phyloP scores from a whole-genome alignment of 1,140 invertebrate genomes.

The Cydia amplana region DNA sequence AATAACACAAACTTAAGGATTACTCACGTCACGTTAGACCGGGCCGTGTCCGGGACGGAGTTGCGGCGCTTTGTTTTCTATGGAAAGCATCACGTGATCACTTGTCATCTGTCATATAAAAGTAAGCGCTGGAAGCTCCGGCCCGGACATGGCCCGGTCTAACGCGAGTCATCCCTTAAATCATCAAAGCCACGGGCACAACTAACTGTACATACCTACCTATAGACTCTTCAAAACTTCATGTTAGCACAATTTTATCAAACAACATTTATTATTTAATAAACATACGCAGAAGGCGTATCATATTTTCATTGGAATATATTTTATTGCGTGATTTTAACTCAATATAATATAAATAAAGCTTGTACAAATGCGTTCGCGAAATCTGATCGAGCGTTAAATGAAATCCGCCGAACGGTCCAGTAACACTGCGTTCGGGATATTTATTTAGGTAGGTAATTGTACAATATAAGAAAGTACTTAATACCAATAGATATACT shows the following conservation, averaged over 20 bases:
- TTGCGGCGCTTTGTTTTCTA: too few relatives aligned
- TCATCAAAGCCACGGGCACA: background rate
- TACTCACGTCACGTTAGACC: too few relatives aligned
- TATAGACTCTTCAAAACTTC: background rate
- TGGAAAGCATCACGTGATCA: too few relatives aligned
- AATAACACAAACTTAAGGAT: too few relatives aligned
- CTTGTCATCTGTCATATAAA: too few relatives aligned
- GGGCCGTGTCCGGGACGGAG: too few relatives aligned
- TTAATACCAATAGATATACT: too few relatives aligned
- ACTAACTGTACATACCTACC: background rate
- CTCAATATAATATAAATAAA: slow-evolving; percentile 31
- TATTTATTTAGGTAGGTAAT: too few relatives aligned
- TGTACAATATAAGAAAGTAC: too few relatives aligned
- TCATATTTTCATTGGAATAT: slow-evolving; percentile 23
- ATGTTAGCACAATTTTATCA: slow-evolving; percentile 5
- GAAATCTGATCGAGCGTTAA: slow-evolving; percentile 32
- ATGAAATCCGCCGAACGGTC: background rate
- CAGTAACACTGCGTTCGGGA: slow-evolving; percentile 5
- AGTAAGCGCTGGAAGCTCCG: too few relatives aligned
- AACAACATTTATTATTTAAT: slow-evolving; percentile 16
- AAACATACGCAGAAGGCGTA: slow-evolving; percentile 13
- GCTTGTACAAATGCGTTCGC: slow-evolving; percentile 30
- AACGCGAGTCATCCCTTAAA: too few relatives aligned
- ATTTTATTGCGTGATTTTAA: slow-evolving; percentile 32
- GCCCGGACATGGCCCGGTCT: too few relatives aligned